Percentiles rank a stretch among this genome's conserved stretches.
Evolutionary conservation across 1,140 invertebrate genomes (phyloP).

Genomic region (Papilio dardanus): DNA sequence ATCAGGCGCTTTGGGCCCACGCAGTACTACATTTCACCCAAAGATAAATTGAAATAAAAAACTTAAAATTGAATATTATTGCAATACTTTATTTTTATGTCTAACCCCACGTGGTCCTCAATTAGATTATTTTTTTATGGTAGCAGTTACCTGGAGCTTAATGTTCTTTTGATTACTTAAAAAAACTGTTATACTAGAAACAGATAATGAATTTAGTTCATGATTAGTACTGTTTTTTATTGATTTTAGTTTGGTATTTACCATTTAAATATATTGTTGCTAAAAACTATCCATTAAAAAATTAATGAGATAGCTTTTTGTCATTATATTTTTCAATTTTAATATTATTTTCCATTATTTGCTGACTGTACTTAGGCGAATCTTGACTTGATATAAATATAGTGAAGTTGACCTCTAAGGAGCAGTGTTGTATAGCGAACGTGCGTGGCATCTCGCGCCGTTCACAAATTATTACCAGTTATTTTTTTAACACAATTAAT

Average conservation of each 20-base stretch:
- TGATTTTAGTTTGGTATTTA: neutral
- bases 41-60: too few relatives aligned
- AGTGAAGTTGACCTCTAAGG: slow-evolving; percentile 63
- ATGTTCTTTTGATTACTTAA: neutral
- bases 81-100: too few relatives aligned
- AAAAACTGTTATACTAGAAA: neutral
- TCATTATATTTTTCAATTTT: neutral
- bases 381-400: slow-evolving; percentile 52
- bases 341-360: slow-evolving; percentile 10
- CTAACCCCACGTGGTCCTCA: too few relatives aligned
- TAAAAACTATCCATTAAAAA: neutral
- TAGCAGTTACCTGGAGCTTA: neutral
- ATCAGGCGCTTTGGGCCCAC: too few relatives aligned
- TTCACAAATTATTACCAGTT: too few relatives aligned
- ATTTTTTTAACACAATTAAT: slow-evolving; percentile 42
- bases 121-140: neutral
- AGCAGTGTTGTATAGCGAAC: slow-evolving; percentile 60
- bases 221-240: neutral
- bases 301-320: neutral
- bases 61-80: too few relatives aligned
- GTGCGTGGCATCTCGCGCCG: slow-evolving; percentile 50
- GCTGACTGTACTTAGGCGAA: slow-evolving; percentile 44
- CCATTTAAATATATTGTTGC: neutral
- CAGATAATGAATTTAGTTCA: neutral
- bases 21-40: too few relatives aligned